A percentile compares a stretch with the other conserved stretches of the same genome.
Evolutionary conservation across 2,888 invertebrate genomes (phyloP).

Genomic region (Drosophila subquinaria): DNA sequence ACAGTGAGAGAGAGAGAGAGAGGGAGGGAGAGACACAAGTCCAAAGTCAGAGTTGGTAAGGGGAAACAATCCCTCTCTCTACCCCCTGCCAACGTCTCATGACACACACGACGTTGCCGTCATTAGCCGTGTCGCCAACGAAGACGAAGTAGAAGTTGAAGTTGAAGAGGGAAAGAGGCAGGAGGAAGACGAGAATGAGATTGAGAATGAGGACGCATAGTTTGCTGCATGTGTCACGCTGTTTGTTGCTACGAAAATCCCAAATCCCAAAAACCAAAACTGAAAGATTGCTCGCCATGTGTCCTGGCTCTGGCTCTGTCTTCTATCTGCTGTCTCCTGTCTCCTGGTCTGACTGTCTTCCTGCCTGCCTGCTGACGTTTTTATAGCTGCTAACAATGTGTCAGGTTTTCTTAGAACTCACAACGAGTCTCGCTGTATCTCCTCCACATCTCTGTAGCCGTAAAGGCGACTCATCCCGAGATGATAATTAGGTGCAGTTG

Average conservation of each 20-base stretch:
- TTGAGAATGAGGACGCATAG: conserved; percentile 26
- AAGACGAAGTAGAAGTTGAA: conserved; percentile 15
- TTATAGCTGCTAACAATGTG: conserved; percentile 79
- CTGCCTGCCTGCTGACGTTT: conserved; percentile 68
- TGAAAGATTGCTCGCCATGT: conserved; percentile 65
- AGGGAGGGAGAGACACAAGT: background rate
- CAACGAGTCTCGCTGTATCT: conserved; percentile 40
- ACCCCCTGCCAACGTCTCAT: conserved; percentile 56
- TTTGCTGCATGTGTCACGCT: conserved; percentile 65
- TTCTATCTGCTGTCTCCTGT: conserved; percentile 36
- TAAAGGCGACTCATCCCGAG: conserved; percentile 43
- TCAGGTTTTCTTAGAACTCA: conserved; percentile 76
- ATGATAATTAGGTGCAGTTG: conserved; percentile 70
- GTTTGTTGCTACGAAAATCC: conserved; percentile 68
- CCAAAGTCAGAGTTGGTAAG: conserved; percentile 9
- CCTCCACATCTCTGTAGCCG: conserved; percentile 14
- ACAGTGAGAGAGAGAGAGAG: conserved; percentile 1
- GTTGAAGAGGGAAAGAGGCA: background rate
- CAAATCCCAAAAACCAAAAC: conserved; percentile 57
- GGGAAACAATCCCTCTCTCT: conserved; percentile 27
- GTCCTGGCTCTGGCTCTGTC: conserved; percentile 47
- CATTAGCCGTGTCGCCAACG: conserved; percentile 62
- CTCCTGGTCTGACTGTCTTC: conserved; percentile 3
- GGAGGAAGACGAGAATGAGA: background rate
- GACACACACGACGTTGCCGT: conserved; percentile 71